Evolutionary conservation across 2,888 invertebrate genomes (phyloP).

Genomic region (Ramazzottius varieornatus): DNA sequence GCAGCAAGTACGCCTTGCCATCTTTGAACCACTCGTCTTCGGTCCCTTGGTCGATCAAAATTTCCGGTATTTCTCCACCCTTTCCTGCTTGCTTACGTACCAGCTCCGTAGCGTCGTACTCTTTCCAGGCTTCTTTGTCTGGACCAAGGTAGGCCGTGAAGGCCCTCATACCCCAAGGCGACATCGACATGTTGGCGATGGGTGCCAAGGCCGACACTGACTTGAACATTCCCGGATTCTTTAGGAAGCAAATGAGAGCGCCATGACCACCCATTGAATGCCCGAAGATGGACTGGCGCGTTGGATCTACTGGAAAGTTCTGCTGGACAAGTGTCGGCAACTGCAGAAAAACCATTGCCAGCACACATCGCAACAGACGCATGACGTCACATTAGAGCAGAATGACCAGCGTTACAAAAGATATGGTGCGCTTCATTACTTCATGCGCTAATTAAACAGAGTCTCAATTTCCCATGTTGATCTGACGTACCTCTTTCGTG

Average conservation of each 20-base stretch:
- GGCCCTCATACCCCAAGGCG: constrained; percentile 63
- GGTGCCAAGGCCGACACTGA: constrained; percentile 79
- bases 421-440: no score
- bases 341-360: constrained; percentile 17
- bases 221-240: constrained; percentile 56
- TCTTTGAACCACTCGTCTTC: neutral
- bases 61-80: constrained; percentile 47
- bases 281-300: constrained; percentile 25
- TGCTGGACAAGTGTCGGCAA: constrained; percentile 42
- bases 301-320: constrained; percentile 37
- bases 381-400: no score
- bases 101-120: constrained; percentile 67
- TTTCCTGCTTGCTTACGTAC: constrained; percentile 52
- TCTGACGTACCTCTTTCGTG: constrained; percentile 43
- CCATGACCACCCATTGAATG: constrained; percentile 96
- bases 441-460: no score
- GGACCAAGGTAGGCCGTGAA: constrained; percentile 49
- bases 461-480: no score
- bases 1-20: constrained; percentile 35
- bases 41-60: constrained; percentile 63
- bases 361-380: no score
- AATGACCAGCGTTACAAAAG: no score
- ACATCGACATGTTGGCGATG: constrained; percentile 56
- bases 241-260: constrained; percentile 59
- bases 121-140: constrained; percentile 20